These are phyloP conservation scores for Hypena proboscidalis DNA, from an alignment of 2,888 invertebrate genomes.

Conservation along the genomic window DNA sequence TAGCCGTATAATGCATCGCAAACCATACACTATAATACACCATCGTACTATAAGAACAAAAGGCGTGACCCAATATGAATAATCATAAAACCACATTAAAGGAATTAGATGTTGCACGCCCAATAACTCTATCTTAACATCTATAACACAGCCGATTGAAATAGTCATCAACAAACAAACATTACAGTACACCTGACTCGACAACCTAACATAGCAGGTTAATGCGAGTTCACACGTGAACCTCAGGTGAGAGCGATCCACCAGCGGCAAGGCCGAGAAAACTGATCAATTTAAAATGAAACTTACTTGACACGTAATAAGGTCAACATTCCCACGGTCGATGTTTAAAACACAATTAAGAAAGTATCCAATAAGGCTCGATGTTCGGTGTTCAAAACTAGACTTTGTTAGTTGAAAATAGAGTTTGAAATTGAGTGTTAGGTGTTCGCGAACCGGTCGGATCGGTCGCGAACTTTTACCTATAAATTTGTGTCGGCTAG, in stretches of 20 bases:
- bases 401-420: conserved; percentile 58
- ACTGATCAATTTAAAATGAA: conserved; percentile 65
- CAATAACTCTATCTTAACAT: conserved; percentile 70
- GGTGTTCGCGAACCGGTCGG: conserved; percentile 68
- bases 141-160: conserved; percentile 68
- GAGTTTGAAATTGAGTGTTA: conserved; percentile 57
- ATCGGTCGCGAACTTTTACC: conserved; percentile 85
- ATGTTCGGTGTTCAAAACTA: conserved; percentile 52
- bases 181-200: conserved; percentile 65
- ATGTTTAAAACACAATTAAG: conserved; percentile 77
- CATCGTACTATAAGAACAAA: conserved; percentile 54
- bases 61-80: conserved; percentile 71
- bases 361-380: conserved; percentile 80
- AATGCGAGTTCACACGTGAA: conserved; percentile 83
- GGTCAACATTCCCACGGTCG: conserved; percentile 72
- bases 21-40: conserved; percentile 30
- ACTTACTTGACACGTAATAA: conserved; percentile 65
- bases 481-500: conserved; percentile 84
- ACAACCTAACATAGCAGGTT: conserved; percentile 75
- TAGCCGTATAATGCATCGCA: conserved; percentile 26
- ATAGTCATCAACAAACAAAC: conserved; percentile 64
- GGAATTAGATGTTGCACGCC: conserved; percentile 74
- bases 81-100: conserved; percentile 75
- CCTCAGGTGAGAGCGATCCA: conserved; percentile 82
- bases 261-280: conserved; percentile 81